Evolutionary conservation across 2,888 invertebrate species (phyloP).

Genomic region (Archips xylosteana): DNA sequence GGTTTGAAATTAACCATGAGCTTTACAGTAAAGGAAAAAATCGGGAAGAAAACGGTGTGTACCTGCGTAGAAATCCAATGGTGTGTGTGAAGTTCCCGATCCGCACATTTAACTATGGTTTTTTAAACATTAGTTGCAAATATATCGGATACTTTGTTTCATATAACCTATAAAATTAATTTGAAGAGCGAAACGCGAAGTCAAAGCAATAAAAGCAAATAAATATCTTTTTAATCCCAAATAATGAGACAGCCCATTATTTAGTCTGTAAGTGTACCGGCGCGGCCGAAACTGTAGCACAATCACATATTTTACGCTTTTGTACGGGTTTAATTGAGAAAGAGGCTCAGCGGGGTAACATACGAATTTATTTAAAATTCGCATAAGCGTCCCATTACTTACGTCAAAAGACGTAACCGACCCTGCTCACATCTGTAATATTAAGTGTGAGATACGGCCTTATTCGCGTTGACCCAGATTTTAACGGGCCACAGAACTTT

Average conservation of each 20-base stretch:
- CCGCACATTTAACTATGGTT: too few relatives aligned
- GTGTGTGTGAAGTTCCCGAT: too few relatives aligned
- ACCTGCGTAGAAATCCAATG: too few relatives aligned
- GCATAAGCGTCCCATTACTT: slow-evolving; percentile 80
- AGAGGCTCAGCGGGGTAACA: slow-evolving; percentile 82
- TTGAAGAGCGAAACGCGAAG: slow-evolving; percentile 30
- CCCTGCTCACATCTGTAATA: slow-evolving; percentile 74
- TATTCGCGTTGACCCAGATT: slow-evolving; percentile 80
- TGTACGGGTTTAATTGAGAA: slow-evolving; percentile 81
- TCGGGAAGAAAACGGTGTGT: too few relatives aligned
- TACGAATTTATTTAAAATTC: slow-evolving; percentile 79
- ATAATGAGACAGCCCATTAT: slow-evolving; percentile 78
- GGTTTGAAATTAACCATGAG: too few relatives aligned
- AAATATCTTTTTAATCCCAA: slow-evolving; percentile 79
- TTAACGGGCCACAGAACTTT: slow-evolving; percentile 73
- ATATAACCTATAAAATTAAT: slow-evolving; percentile 5
- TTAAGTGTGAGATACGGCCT: slow-evolving; percentile 82
- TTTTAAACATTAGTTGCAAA: neutral
- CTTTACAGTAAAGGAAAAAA: too few relatives aligned
- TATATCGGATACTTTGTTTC: neutral
- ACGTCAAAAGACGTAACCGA: slow-evolving; percentile 73
- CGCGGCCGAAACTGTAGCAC: slow-evolving; percentile 75
- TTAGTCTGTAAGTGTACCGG: slow-evolving; percentile 70
- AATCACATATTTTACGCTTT: slow-evolving; percentile 82
- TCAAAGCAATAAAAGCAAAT: slow-evolving; percentile 60